Conservation (phyloP, 2,888 invertebrate species). For the Cybosia mesomella region DNA sequence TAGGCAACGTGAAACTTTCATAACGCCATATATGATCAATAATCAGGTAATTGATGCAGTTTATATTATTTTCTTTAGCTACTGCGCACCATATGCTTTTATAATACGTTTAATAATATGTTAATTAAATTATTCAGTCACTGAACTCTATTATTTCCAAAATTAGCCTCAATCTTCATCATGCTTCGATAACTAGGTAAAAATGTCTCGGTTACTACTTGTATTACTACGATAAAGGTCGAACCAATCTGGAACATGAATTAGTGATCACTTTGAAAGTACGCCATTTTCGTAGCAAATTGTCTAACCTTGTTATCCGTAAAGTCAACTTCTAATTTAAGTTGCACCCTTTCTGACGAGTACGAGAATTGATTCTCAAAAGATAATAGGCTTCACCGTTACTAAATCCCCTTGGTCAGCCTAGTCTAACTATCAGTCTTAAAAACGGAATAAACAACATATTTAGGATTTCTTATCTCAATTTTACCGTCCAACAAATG, state of each 20-base stretch:
- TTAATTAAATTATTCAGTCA: neutral
- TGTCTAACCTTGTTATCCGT: neutral
- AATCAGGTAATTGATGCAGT: too few species aligned
- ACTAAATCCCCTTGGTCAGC: too few species aligned
- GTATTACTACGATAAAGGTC: neutral
- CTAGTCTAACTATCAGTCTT: neutral
- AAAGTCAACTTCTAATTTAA: slow-evolving; percentile 3
- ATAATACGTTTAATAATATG: too few species aligned
- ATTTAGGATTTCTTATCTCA: too few species aligned
- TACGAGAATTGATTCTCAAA: neutral
- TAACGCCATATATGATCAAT: too few species aligned
- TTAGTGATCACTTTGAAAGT: slow-evolving; percentile 5
- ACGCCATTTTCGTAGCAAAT: neutral
- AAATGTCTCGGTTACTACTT: neutral
- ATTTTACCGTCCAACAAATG: too few species aligned
- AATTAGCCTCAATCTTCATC: slow-evolving; percentile 7
- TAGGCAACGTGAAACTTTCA: too few species aligned
- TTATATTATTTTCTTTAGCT: too few species aligned
- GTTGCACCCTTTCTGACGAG: neutral
- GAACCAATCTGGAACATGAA: slow-evolving; percentile 1
- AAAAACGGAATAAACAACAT: too few species aligned
- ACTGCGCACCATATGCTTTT: too few species aligned
- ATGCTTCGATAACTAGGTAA: slow-evolving; percentile 1
- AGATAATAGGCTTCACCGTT: neutral
- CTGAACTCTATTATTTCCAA: neutral